Conservation (phyloP, 2,888 invertebrate genomes). For the Brachypalpus laphriformis region DNA sequence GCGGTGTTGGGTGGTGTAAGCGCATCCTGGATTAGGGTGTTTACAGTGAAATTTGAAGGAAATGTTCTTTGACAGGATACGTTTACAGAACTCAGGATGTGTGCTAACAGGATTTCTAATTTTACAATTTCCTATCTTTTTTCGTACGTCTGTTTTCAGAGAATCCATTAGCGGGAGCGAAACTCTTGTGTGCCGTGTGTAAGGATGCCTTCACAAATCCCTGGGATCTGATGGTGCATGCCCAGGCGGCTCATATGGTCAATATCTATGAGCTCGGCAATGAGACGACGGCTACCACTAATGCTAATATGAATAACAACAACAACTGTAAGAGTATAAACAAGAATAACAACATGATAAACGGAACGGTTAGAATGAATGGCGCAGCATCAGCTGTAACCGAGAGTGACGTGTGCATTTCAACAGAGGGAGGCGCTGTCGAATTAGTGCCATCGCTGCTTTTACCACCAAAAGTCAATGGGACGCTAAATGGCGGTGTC, state of each 20-base stretch:
- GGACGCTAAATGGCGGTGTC: constrained; percentile 60
- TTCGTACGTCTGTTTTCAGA: constrained; percentile 76
- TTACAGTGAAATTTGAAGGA: constrained; percentile 10
- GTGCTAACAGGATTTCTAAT: constrained; percentile 26
- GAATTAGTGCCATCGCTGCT: constrained; percentile 55
- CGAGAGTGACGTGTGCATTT: constrained; percentile 59
- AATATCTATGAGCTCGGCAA: constrained; percentile 87
- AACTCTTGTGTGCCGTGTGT: constrained; percentile 87
- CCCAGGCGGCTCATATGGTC: constrained; percentile 88
- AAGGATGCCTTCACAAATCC: constrained; percentile 87
- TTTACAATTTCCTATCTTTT: constrained; percentile 19
- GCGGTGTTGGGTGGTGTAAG: constrained; percentile 11
- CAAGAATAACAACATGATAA: constrained; percentile 61
- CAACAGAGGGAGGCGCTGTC: constrained; percentile 43
- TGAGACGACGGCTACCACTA: constrained; percentile 77
- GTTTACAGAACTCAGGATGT: background rate
- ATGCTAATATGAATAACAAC: constrained; percentile 69
- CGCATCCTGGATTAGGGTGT: background rate
- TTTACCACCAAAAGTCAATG: constrained; percentile 63
- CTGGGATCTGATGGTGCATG: constrained; percentile 89
- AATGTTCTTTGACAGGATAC: constrained; percentile 7
- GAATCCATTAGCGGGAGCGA: constrained; percentile 81
- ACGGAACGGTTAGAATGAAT: constrained; percentile 61
- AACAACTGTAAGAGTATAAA: constrained; percentile 67
- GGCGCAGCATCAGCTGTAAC: constrained; percentile 74